Evolutionary conservation across 23 tunicate species (phyloP).

Genomic region (Styela clava): DNA sequence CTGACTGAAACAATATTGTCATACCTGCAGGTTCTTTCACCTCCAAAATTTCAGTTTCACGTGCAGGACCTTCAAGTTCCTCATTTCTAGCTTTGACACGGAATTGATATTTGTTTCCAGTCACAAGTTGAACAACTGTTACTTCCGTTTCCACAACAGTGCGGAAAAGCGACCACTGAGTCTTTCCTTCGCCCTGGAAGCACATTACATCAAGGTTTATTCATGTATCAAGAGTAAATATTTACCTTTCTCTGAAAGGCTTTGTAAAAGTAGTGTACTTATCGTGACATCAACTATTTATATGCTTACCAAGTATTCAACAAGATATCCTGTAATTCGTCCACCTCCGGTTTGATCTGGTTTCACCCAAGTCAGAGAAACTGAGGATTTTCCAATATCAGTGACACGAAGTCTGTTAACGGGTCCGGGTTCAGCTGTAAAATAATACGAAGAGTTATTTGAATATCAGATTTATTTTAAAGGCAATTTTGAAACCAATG

Average conservation of each 20-base stretch:
- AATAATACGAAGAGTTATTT: not conserved
- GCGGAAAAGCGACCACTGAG: conserved; percentile 62
- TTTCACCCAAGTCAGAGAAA: conserved; percentile 53
- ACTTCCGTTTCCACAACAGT: conserved; percentile 44
- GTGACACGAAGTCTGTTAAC: conserved; percentile 40
- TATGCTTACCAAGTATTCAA: conserved; percentile 56
- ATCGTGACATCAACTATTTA: too few relatives aligned
- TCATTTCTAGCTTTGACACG: conserved; percentile 81
- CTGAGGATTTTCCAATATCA: conserved; percentile 45
- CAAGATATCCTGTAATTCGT: conserved; percentile 74
- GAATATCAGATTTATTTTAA: not conserved
- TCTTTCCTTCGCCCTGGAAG: conserved; percentile 65
- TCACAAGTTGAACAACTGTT: conserved; percentile 44
- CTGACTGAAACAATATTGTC: too few relatives aligned
- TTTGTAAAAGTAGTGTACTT: too few relatives aligned
- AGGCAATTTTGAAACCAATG: too few relatives aligned
- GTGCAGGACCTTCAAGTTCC: conserved; percentile 32
- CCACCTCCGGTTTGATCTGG: conserved; percentile 63
- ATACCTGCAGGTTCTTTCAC: conserved; percentile 33
- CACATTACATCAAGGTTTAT: too few relatives aligned
- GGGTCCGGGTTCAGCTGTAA: conserved; percentile 43
- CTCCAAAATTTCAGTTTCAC: conserved; percentile 27
- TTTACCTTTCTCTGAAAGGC: too few relatives aligned
- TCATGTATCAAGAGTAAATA: too few relatives aligned
- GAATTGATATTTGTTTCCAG: conserved; percentile 79